A percentile compares a stretch with the other conserved stretches of the same genome.
phyloP scores from a whole-genome alignment of 2,888 invertebrate genomes.

The Erynnis tages region DNA sequence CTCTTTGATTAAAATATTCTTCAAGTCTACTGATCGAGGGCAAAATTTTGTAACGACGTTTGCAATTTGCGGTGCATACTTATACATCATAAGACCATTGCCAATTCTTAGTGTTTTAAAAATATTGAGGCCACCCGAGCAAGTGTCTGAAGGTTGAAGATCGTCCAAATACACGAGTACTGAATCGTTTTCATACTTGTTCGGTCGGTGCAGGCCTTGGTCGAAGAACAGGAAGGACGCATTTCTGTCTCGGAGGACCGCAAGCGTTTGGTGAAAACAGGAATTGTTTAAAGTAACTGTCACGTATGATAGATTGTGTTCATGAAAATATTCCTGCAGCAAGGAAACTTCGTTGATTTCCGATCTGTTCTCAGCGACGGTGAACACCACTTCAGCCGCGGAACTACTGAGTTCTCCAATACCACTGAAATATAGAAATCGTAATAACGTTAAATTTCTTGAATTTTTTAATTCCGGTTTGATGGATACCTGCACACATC shows the following conservation, averaged over 20 bases:
- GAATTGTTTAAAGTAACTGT: neutral
- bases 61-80: conserved; percentile 9
- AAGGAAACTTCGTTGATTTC: no score
- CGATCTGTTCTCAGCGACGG: no score
- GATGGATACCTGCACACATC: no score
- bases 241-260: neutral
- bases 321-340: no score
- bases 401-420: no score
- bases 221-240: conserved; percentile 3
- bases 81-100: neutral
- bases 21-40: conserved; percentile 7
- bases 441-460: no score
- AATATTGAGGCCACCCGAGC: neutral
- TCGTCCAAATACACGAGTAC: neutral
- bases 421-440: no score
- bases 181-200: neutral
- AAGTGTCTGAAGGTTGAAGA: neutral
- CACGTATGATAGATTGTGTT: neutral
- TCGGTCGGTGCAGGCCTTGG: neutral
- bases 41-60: neutral
- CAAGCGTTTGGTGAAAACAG: neutral
- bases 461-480: no score
- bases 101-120: neutral
- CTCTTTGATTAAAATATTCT: neutral
- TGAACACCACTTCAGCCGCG: no score